Base-by-base conservation (phyloP, 2,888 invertebrate genomes). In the Drosophila infuscata region DNA sequence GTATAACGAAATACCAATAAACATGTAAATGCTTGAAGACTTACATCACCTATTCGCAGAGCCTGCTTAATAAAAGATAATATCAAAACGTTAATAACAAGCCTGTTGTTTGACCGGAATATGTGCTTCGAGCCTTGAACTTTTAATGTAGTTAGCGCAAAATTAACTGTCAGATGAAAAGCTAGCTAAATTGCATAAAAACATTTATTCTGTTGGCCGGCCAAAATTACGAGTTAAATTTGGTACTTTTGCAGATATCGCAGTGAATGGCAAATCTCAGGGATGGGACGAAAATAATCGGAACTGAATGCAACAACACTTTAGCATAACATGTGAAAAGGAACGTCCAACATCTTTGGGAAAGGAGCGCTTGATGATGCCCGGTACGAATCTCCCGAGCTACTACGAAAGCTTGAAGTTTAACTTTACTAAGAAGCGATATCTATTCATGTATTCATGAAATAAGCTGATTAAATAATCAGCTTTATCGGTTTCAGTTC, bases 291-390 rank as follows among this genome's bases (percentile, higher is more conserved):
- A 6, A 20, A 43, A 20, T 5, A 1, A 43, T 43, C 20, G 20
- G 1, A 11, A 43, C 2, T 11, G 43, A 20, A 2, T 11, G 43
- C 38, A 41, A 41, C 4, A 9, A 41, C 3, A 25, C 1, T 25
- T 25, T 25, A 25, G 20, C 20, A 25, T 25, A 25, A 25, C 20
- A 25, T 25, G 20, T 25, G 20, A 1, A 25, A 25, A 25, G 20
- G 20, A 25, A 25, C 20, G 20, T 25, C 20, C 20, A 43, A 0
- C 2, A 20, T 20, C n/a, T 9, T n/a, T 3, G 6, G 2, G 12
- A 12, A 20, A 6, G 20, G 6, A 20, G 6, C 20, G 6, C 1
- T 6, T 0, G 1, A 3, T 20, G 20, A 0, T 1, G 43, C 11
- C 12, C 12, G 1, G 3, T 1, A 12, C 3, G 7, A 46, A 12